Evolutionary conservation across 92 coral and sea anemone genomes (phyloP).

Genomic region (Palythoa grandiflora): DNA sequence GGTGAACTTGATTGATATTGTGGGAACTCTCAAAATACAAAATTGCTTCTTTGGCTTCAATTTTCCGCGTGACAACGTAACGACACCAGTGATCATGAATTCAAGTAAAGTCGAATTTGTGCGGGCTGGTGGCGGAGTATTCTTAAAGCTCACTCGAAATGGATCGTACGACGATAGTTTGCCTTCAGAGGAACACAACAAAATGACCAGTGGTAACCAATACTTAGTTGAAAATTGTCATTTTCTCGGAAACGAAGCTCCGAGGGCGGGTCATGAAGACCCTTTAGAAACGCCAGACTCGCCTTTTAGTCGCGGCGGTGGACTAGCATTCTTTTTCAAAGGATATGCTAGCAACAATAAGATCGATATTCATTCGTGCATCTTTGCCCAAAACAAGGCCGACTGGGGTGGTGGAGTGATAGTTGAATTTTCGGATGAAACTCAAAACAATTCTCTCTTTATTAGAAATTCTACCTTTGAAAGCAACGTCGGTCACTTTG

Average conservation of each 20-base stretch:
- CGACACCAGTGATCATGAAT: neutral
- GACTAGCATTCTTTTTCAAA: slow-evolving; percentile 70
- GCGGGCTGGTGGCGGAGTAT: slow-evolving; percentile 38
- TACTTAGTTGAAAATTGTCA: slow-evolving; percentile 33
- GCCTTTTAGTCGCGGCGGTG: slow-evolving; percentile 77
- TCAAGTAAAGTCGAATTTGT: neutral
- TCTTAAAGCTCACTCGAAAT: slow-evolving; percentile 21
- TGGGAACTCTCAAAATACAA: slow-evolving; percentile 46
- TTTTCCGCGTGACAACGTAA: slow-evolving; percentile 30
- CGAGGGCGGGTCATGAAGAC: slow-evolving; percentile 5
- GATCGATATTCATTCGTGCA: slow-evolving; percentile 68
- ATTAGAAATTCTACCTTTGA: slow-evolving; percentile 57
- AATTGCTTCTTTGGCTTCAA: slow-evolving; percentile 39
- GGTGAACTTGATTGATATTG: slow-evolving; percentile 51
- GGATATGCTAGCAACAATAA: slow-evolving; percentile 72
- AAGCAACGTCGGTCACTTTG: slow-evolving; percentile 65
- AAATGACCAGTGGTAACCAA: neutral
- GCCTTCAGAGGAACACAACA: neutral
- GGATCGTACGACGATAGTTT: slow-evolving; percentile 3
- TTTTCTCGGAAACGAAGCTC: slow-evolving; percentile 46
- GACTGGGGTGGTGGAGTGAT: slow-evolving; percentile 89
- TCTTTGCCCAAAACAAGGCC: slow-evolving; percentile 76
- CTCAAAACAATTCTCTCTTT: neutral
- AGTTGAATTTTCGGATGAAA: slow-evolving; percentile 70
- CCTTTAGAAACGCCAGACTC: slow-evolving; percentile 48